These are phyloP conservation scores for Sesamia nonagrioides DNA, from an alignment of 1,140 invertebrate species.

Conservation along the genomic window DNA sequence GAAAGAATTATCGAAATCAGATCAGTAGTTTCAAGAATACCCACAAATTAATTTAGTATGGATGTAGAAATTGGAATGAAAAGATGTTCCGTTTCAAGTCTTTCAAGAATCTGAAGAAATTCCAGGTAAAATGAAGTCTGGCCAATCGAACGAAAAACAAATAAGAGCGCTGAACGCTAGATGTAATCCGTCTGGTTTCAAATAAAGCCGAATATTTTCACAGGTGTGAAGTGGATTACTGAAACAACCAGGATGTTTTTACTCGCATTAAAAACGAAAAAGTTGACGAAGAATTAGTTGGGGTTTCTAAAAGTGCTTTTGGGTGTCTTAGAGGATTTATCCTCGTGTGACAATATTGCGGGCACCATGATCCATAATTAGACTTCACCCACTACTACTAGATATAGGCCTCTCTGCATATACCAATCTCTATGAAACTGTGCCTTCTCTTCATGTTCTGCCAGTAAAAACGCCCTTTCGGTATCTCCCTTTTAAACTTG, in stretches of 20 bases:
- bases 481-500: too few relatives aligned
- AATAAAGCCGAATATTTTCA: conserved; percentile 1
- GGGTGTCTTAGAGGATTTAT: neutral
- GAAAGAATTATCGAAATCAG: too few relatives aligned
- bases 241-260: neutral
- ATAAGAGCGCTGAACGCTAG: neutral
- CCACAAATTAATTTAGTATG: too few relatives aligned
- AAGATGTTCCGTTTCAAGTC: neutral
- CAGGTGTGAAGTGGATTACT: neutral
- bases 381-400: too few relatives aligned
- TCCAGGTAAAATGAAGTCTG: neutral
- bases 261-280: neutral
- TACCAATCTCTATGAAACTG: neutral
- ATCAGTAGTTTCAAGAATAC: too few relatives aligned
- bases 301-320: neutral
- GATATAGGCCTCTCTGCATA: too few relatives aligned
- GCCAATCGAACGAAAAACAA: neutral
- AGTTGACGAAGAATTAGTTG: neutral
- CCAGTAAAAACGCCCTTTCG: neutral
- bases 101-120: neutral
- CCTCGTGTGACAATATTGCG: too few relatives aligned
- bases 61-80: too few relatives aligned
- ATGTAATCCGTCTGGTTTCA: conserved; percentile 2
- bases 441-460: neutral
- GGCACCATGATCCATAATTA: too few relatives aligned